Base-by-base conservation (phyloP, 2,797 vertebrate species). In the Falco berigora region DNA sequence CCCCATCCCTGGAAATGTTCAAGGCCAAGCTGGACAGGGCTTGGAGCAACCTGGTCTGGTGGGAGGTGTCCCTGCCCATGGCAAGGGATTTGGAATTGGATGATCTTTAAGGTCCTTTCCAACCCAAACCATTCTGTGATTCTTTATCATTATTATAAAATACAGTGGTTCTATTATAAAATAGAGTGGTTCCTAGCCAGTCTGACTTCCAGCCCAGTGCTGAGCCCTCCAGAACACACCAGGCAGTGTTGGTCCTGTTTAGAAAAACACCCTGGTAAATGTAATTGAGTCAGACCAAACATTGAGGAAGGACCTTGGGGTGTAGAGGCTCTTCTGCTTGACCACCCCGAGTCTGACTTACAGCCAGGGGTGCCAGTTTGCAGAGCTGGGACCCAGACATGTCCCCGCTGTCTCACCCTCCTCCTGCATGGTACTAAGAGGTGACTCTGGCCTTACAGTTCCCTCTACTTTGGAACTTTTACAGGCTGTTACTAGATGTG, bases 131-230 rank as follows among this genome's bases (percentile, higher is more conserved):
- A 44, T 44, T 44, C 44, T 44, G 18, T 44, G 44, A 44, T 44
- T 44, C 44, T 44, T 19, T 44, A 44, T 18, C 27, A 2, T 7
- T 36, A 14, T 18, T 30, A 10, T 17, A 18, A 73, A 73, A 16
- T 14, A 25, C 1, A 44, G 44, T 44, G 44, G 44, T 44, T 44
- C 17, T 19, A 44, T 44, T 44, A 19, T 44, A 44, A 44, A 44
- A 44, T 44, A 44, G 49, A 4, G 2, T 13, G 34, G 6, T 24
- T 93, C 12, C 12, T 50, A 40, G n/a, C 36, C 81, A 59, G 12
- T 6, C n/a, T 0, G 0, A 30, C 55, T 44, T 47, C 53, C 86
- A 63, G 62, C 36, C 17, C 0, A 0, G 46, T 8, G 25, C 81
- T 42, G 67, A 61, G 66, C 44, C 7, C 47, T 34, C 13, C 36